A percentile compares a stretch with the other conserved stretches of the same genome.
These are phyloP conservation scores for Endomychus coccineus DNA, from an alignment of 2,888 invertebrate species.

Conservation along the genomic window DNA sequence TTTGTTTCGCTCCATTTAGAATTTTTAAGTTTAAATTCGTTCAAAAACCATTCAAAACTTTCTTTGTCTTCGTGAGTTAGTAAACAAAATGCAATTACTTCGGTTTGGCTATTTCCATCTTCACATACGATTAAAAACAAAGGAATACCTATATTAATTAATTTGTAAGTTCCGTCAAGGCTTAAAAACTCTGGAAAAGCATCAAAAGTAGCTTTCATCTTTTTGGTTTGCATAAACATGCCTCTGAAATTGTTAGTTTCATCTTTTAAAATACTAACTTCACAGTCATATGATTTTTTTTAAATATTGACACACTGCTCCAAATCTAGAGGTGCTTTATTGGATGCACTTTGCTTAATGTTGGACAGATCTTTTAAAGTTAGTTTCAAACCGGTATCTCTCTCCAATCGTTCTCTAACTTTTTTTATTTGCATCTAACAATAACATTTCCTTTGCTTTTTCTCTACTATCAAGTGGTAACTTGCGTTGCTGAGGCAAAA, in stretches of 20 bases:
- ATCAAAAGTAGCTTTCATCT: slow-evolving; percentile 1
- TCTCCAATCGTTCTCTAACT: too few relatives aligned
- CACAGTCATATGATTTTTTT: too few relatives aligned
- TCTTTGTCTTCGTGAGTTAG: slow-evolving; percentile 2
- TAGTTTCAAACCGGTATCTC: too few relatives aligned
- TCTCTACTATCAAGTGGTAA: not conserved
- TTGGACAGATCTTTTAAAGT: too few relatives aligned
- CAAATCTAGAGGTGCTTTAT: too few relatives aligned
- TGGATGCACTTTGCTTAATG: too few relatives aligned
- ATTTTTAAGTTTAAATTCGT: slow-evolving; percentile 2
- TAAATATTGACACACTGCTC: too few relatives aligned
- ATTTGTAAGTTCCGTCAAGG: slow-evolving; percentile 1
- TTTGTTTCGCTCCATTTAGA: slow-evolving; percentile 1
- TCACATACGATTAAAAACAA: slow-evolving; percentile 2
- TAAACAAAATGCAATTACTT: slow-evolving; percentile 6
- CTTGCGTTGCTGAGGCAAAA: slow-evolving; percentile 1
- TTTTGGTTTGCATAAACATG: too few relatives aligned
- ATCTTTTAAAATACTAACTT: too few relatives aligned
- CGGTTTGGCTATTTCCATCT: slow-evolving; percentile 2
- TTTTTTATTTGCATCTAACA: not conserved
- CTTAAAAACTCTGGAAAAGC: slow-evolving; percentile 1
- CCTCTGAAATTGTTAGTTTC: too few relatives aligned
- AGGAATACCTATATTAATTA: slow-evolving; percentile 3
- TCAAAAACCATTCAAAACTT: slow-evolving; percentile 4
- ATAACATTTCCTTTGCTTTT: not conserved